These are phyloP conservation scores for Dufourea novaeangliae DNA, from an alignment of 1,140 invertebrate genomes.

Conservation along the genomic window DNA sequence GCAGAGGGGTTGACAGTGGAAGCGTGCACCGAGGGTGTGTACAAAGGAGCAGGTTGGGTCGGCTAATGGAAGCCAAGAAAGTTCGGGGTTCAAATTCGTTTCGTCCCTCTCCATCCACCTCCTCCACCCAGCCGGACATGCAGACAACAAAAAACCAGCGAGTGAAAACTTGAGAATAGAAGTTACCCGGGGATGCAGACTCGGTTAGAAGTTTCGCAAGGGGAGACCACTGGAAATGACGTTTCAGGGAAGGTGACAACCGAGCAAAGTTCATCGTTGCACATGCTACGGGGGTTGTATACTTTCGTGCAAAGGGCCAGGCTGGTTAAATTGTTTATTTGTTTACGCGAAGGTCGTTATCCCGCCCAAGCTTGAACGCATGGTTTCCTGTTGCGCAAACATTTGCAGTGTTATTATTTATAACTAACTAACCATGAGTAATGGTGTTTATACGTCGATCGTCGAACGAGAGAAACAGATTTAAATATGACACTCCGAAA, in stretches of 20 bases:
- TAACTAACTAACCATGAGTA: background rate
- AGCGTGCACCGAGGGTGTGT: constrained; percentile 7
- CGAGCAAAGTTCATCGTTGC: background rate
- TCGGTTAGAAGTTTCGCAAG: constrained; percentile 58
- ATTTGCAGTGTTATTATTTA: background rate
- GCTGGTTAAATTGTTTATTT: background rate
- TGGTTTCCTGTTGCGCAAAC: no score
- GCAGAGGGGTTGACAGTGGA: constrained; percentile 23
- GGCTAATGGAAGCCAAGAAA: constrained; percentile 75
- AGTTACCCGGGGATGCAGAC: constrained; percentile 54
- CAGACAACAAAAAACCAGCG: constrained; percentile 65
- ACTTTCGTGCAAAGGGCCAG: background rate
- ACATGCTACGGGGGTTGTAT: background rate
- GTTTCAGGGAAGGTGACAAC: constrained; percentile 56
- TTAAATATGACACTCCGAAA: background rate
- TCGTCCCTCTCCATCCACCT: constrained; percentile 53
- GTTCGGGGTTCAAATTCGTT: constrained; percentile 70
- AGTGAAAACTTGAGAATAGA: constrained; percentile 60
- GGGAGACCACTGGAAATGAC: constrained; percentile 45
- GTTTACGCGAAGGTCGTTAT: background rate
- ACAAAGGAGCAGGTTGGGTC: constrained; percentile 21
- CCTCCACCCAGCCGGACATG: constrained; percentile 56
- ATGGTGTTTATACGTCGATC: background rate
- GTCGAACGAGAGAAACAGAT: background rate
- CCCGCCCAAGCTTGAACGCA: no score